phyloP scores from a whole-genome alignment of 2,113 vertebrate species.

The Gobius niger region DNA sequence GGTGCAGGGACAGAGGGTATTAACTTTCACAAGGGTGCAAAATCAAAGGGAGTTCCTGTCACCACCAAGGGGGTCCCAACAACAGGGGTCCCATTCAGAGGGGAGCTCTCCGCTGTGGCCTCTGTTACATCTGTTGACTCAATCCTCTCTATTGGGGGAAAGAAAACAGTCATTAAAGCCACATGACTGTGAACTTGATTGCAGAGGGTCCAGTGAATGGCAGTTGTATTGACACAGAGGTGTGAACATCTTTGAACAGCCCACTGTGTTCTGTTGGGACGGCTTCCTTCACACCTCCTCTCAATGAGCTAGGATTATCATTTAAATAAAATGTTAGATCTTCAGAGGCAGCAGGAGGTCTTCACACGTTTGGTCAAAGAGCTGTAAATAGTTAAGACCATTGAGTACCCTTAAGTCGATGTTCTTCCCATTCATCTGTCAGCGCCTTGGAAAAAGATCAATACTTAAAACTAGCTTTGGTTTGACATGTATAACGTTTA shows the following conservation, averaged over 20 bases:
- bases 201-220: conserved; percentile 67
- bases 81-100: conserved; percentile 77
- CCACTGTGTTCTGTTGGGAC: conserved; percentile 54
- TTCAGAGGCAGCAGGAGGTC: conserved; percentile 17
- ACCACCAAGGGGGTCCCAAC: conserved; percentile 68
- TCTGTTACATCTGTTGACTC: conserved; percentile 75
- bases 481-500: conserved; percentile 67
- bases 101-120: conserved; percentile 69
- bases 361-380: conserved; percentile 44
- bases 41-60: conserved; percentile 82
- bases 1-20: conserved; percentile 60
- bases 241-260: conserved; percentile 72
- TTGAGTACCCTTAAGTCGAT: conserved; percentile 12
- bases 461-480: conserved; percentile 12
- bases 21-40: conserved; percentile 80
- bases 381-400: conserved; percentile 23
- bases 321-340: conserved; percentile 66
- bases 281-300: conserved; percentile 59
- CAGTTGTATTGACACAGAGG: conserved; percentile 69
- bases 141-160: conserved; percentile 70
- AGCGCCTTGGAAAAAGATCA: conserved; percentile 25
- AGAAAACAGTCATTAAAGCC: conserved; percentile 76
- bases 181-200: conserved; percentile 83
- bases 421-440: conserved; percentile 5
- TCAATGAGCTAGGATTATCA: conserved; percentile 56